Percentiles rank a stretch among this genome's conserved stretches.
These are phyloP conservation scores for Leptinotarsa haldemani DNA, from an alignment of 2,888 invertebrate species.

Conservation along the genomic window DNA sequence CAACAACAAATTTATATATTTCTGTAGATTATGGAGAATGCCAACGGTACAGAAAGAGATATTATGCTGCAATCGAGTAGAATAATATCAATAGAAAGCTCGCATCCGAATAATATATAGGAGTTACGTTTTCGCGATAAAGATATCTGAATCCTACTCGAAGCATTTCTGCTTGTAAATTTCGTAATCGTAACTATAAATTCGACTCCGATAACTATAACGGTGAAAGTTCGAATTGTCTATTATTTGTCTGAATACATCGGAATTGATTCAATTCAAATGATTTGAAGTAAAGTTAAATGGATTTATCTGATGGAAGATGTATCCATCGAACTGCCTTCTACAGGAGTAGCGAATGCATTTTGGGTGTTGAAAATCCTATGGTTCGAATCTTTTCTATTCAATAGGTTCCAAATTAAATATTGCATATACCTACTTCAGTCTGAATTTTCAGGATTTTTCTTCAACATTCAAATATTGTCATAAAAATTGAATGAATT, in stretches of 20 bases:
- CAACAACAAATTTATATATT: conserved; percentile 1
- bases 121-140: conserved; percentile 23
- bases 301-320: not conserved
- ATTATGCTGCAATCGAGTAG: not conserved
- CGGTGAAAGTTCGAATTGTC: conserved; percentile 39
- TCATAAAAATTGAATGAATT: too few relatives aligned
- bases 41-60: conserved; percentile 12
- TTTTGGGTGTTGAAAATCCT: too few relatives aligned
- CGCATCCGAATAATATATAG: conserved; percentile 28
- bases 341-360: too few relatives aligned
- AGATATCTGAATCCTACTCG: conserved; percentile 24
- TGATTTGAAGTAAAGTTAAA: conserved; percentile 25
- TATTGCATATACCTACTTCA: too few relatives aligned
- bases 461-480: too few relatives aligned
- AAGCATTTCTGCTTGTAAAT: conserved; percentile 35
- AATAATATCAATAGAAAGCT: conserved; percentile 21
- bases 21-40: not conserved
- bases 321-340: not conserved
- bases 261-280: conserved; percentile 34
- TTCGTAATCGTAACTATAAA: conserved; percentile 39
- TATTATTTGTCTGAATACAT: conserved; percentile 38
- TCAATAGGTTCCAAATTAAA: too few relatives aligned
- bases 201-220: conserved; percentile 36
- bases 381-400: too few relatives aligned
- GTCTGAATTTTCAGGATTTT: too few relatives aligned